These are phyloP conservation scores for Salpingus planirostris DNA, from an alignment of 2,888 invertebrate species.

Conservation along the genomic window DNA sequence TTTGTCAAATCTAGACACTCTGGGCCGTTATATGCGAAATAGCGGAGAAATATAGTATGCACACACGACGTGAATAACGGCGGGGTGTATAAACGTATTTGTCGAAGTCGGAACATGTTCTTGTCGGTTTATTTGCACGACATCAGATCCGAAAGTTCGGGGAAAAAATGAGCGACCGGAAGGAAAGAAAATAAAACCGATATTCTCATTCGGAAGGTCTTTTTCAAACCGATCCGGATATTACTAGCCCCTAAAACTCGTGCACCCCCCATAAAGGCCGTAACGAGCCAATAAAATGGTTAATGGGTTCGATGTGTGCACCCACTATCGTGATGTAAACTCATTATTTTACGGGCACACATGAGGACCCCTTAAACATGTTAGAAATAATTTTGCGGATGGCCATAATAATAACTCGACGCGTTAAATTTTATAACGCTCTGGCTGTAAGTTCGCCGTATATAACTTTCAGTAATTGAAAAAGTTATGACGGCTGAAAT, in stretches of 20 bases:
- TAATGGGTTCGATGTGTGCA: no score
- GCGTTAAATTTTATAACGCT: constrained; percentile 7
- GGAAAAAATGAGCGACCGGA: no score
- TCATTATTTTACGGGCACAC: constrained; percentile 2
- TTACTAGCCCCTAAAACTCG: background rate
- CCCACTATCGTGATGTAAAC: no score
- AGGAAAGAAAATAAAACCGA: no score
- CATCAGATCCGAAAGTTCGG: background rate
- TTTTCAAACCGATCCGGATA: no score
- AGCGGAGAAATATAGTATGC: constrained; percentile 9
- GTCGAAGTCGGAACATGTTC: background rate
- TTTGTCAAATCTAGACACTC: constrained; percentile 29
- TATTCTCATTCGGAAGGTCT: no score
- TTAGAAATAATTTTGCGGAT: constrained; percentile 6
- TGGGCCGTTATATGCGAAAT: constrained; percentile 9
- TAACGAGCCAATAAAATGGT: no score
- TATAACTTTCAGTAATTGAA: constrained; percentile 10
- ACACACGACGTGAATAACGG: constrained; percentile 12
- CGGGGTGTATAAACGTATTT: constrained; percentile 1
- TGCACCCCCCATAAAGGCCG: background rate
- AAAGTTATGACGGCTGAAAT: constrained; percentile 8
- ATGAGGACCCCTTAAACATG: constrained; percentile 2
- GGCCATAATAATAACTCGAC: no score
- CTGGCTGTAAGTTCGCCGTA: constrained; percentile 4
- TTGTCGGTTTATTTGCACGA: background rate